Base-by-base conservation (phyloP, 2,797 vertebrate species). In the Coluber constrictor region DNA sequence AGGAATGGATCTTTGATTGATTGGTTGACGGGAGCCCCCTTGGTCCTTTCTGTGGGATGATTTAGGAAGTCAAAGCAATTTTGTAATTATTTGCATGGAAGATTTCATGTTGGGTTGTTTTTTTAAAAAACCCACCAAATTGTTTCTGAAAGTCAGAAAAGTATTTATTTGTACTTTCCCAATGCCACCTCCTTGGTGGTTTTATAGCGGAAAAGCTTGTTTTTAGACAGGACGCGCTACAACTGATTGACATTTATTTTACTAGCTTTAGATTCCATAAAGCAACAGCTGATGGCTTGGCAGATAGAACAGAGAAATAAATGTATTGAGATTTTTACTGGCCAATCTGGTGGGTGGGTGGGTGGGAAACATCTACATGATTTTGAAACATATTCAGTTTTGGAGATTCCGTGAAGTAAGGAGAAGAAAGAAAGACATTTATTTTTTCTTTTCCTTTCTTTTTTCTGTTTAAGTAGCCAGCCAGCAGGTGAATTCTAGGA, bases 21-120 rank as follows among this genome's bases (percentile, higher is more conserved):
- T 27, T 27, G 20, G 32, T 74, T 66, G 27, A 29, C 7, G 18
- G 32, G 8, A 43, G 8, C 3, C 1, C 18, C 3, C 16, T 79
- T 79, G 18, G 70, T 79, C 18, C 8, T 43, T 79, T 74, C 83
- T 47, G 91, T 23, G 20, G 88, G 56, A 63, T 55, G 83, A 74
- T 88, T 86, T n/a, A 61, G 60, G 43, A 12, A 55, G 61, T 89
- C 63, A 88, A 88, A 92, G 86, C 61, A 60, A 90, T 55, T 60
- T 79, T 5, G n/a, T 90, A 88, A 90, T 90, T 79, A 92, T 63
- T 57, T 88, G 93, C 47, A 88, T 83, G 93, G 91, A 43, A 61
- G 66, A 18, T 83, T 63, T 92, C 43, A 51, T 51, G 59, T 60
- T 60, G 2, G 6, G 54, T 83, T 54, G 29, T 20, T 56, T 70